Conservation (phyloP, 2,113 vertebrate genomes). For the Zosterops japonicus region DNA sequence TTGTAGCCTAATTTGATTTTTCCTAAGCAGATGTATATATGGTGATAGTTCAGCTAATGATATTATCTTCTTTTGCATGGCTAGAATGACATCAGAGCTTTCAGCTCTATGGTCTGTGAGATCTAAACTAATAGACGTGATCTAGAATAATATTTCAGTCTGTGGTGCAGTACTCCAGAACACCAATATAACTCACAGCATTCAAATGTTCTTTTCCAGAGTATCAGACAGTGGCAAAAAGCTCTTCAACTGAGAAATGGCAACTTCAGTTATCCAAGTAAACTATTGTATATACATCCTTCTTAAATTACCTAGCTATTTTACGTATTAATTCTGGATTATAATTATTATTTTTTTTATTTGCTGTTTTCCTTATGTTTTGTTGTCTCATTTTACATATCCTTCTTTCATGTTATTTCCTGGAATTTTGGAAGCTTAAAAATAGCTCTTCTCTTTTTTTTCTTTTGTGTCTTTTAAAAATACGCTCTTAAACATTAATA, state of each 20-base stretch:
- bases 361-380: neutral
- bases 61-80: neutral
- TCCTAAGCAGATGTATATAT: neutral
- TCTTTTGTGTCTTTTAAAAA: neutral
- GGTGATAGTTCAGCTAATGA: conserved; percentile 7
- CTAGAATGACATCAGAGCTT: conserved; percentile 38
- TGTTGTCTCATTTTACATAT: neutral
- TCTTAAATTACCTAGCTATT: neutral
- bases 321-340: neutral
- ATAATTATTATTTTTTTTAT: neutral
- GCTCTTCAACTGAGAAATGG: neutral
- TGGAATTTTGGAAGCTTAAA: neutral
- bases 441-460: neutral
- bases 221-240: neutral
- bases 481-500: neutral
- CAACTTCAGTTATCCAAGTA: neutral
- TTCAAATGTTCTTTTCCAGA: neutral
- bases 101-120: neutral
- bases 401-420: neutral
- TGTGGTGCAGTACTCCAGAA: neutral
- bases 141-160: conserved; percentile 32
- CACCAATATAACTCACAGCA: neutral
- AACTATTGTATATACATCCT: neutral
- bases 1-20: conserved; percentile 1
- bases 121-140: conserved; percentile 17